These are phyloP conservation scores for Odontothrips loti DNA, from an alignment of 2,888 invertebrate species.

Conservation along the genomic window DNA sequence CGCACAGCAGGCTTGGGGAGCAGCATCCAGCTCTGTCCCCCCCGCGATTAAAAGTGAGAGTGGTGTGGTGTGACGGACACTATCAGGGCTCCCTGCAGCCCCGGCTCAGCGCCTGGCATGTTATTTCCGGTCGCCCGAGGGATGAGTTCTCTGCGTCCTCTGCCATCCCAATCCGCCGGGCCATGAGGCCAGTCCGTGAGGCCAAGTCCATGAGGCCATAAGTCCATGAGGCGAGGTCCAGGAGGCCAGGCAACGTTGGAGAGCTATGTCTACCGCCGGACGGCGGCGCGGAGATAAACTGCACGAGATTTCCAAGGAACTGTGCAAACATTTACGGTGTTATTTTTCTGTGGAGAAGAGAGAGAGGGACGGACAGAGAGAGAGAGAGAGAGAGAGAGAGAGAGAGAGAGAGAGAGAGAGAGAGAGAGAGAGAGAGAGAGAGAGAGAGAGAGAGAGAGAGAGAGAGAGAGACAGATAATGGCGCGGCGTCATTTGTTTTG, in stretches of 20 bases:
- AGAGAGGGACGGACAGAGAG: too few species aligned
- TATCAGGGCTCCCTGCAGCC: background rate
- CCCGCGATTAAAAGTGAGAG: background rate
- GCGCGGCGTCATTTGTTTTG: background rate
- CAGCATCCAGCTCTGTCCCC: background rate
- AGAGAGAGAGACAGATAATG: background rate
- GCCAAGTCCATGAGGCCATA: too few species aligned
- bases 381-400: too few species aligned
- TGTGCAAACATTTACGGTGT: background rate
- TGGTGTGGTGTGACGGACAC: background rate
- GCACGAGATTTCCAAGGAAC: background rate
- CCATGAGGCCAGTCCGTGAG: too few species aligned
- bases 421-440: too few species aligned
- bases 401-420: too few species aligned
- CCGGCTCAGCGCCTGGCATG: background rate
- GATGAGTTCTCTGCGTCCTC: background rate
- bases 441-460: too few species aligned
- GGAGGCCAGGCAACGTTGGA: too few species aligned
- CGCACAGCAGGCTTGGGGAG: background rate
- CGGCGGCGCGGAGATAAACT: background rate
- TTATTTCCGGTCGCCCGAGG: conserved; percentile 9
- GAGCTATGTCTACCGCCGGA: too few species aligned
- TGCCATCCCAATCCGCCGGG: too few species aligned
- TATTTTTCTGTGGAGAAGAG: background rate
- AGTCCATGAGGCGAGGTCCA: too few species aligned